Evolutionary conservation across 2,797 vertebrate species (phyloP), one percentile per base, ranked within the genome.

Genomic region (Paramormyrops hopkinsi): DNA sequence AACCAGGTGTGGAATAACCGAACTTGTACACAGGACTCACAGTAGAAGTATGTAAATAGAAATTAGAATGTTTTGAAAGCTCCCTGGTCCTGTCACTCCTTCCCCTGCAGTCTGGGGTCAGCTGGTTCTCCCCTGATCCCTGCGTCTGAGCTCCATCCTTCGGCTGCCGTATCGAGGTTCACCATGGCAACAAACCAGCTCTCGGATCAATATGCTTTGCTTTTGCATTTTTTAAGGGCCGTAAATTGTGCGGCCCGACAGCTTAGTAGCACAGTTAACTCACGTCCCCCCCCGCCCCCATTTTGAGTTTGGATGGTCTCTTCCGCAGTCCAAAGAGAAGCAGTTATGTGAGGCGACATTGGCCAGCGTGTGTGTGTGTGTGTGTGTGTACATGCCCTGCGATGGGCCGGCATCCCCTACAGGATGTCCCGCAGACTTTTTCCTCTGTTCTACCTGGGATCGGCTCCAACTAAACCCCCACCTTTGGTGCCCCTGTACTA

Each of bases 31-130:
- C 37, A 44, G 79, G 41, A 48, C 17, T 44, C 19, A 83, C 46
- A n/a, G n/a, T 37, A 73, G 65, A 73, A 73, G 65, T 37, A 73
- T 73, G 65, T 73, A 83, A 83, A 83, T 83, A 83, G 17, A 48
- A 44, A 83, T 83, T 46, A 46, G 46, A 83, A 48, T 83, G 29
- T 73, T 73, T 73, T 37, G 65, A 73, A 73, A 37, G 65, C 65
- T 73, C 65, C 29, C 65, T 14, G 29, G 12, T 37, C 14, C 33
- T 37, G 12, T 73, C 65, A 37, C 29, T 37, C 65, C 65, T 73
- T 37, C 4, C 65, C 29, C 29, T 17, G 65, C 29, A 17, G 29
- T 37, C 33, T 73, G 65, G 8, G 12, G 12, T 73, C 65, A 17
- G 65, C 65, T 73, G 65, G 29, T 73, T 37, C 56, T n/a, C 29